Base-by-base conservation (phyloP, 2,888 invertebrate species). In the Elegia similella region DNA sequence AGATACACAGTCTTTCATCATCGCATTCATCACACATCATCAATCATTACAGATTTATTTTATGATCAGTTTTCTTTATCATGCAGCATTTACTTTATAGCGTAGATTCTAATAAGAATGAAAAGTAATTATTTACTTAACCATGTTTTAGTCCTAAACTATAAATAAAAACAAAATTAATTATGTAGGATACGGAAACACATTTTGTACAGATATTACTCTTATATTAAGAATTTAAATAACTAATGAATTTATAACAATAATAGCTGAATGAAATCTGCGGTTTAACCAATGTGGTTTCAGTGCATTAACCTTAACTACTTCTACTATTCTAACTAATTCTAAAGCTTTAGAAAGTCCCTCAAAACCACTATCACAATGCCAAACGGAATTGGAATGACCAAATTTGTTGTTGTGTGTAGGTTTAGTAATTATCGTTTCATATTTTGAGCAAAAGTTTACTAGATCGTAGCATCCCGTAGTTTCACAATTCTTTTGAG, bases 401-500 rank as follows among this genome's bases (percentile, higher is more conserved):
- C 50, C 16, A 55, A 44, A 44, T 32, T 32, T 16, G 15, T 29
- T 32, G 16, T 43, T 44, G 44, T 15, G 8, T 32, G 30, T 47
- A 23, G 5, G 23, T 6, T 3, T 8, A 12, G 29, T 30, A 30
- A 30, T 15, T 30, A 30, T 17, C 16, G 29, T 52, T 44, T 38
- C 15, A 38, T 42, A 46, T 52, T 55, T 42, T 44, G 10, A 46
- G 15, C 34, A 13, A 54, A 54, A 29, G 8, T 42, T n/a, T 23
- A 17, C 43, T 46, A 46, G 56, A 56, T 50, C 44, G 47, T 44
- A 47, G 55, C 42, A 48, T 58, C 59, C 60, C 52, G 54, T 59
- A 58, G 16, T 61, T 59, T 54, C 59, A 70, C 65, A 68, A 69
- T 72, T 67, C 66, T 68, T 69, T 62, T 63, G 64, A 62, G 67